Evolutionary conservation across 2,113 vertebrate species (phyloP).

Genomic region (Paradisaea rubra): DNA sequence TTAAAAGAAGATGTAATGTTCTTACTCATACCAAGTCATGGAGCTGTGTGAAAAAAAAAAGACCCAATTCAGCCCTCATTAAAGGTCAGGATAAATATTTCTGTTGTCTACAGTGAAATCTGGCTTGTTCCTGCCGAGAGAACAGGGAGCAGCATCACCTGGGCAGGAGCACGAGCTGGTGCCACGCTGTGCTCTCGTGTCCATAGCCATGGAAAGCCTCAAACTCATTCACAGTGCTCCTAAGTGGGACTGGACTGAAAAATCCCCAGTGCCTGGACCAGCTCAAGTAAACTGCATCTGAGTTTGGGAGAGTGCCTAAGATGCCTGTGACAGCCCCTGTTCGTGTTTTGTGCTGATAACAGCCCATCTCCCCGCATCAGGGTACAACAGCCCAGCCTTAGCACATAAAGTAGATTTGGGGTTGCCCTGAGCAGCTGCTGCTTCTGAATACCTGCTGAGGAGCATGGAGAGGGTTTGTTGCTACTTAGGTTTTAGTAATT

Average conservation of each 20-base stretch:
- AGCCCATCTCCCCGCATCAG: not conserved
- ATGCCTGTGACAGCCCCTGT: accelerated
- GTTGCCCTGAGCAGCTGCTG: not conserved
- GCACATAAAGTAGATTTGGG: not conserved
- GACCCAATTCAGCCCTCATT: not conserved
- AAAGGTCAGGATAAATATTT: not conserved
- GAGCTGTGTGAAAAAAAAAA: not conserved
- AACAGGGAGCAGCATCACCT: not conserved
- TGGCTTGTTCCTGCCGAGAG: not conserved
- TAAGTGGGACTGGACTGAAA: too few species aligned
- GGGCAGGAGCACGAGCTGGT: not conserved
- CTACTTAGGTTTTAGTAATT: not conserved
- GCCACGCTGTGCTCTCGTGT: accelerated
- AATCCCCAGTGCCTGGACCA: not conserved
- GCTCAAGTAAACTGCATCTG: not conserved
- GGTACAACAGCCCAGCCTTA: accelerated
- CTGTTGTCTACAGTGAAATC: not conserved
- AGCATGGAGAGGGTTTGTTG: not conserved
- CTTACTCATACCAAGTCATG: conserved; percentile 11
- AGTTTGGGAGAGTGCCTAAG: not conserved
- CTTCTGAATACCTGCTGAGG: not conserved
- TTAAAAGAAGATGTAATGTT: conserved; percentile 45
- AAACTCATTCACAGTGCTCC: accelerated
- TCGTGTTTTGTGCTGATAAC: not conserved
- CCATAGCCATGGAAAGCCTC: accelerated